A percentile compares a stretch with the other conserved stretches of the same genome.
phyloP scores from a whole-genome alignment of 2,888 invertebrate genomes.

The Sepioteuthis lessoniana region DNA sequence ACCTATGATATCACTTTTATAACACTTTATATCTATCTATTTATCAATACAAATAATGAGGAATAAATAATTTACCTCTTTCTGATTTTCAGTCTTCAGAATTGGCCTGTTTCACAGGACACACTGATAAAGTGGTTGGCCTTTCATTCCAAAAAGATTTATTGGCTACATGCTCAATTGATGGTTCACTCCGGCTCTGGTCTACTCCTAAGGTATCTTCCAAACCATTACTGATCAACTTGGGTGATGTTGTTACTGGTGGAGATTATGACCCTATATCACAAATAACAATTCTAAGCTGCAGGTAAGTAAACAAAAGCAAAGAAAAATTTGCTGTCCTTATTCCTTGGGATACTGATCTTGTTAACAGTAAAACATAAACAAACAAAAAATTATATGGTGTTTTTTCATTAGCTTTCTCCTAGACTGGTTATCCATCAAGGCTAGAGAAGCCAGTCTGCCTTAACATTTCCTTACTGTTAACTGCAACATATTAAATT shows the following conservation, averaged over 20 bases:
- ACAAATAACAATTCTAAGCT: not conserved
- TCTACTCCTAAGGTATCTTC: slow-evolving; percentile 52
- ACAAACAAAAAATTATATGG: too few species aligned
- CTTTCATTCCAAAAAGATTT: not conserved
- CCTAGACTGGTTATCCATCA: too few species aligned
- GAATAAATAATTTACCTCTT: not conserved
- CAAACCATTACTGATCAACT: not conserved
- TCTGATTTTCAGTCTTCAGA: slow-evolving; percentile 65
- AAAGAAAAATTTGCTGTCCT: not conserved
- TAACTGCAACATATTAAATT: too few species aligned
- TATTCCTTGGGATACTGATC: not conserved
- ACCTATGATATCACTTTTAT: too few species aligned
- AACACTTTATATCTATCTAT: too few species aligned
- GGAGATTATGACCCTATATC: not conserved
- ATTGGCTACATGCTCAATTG: slow-evolving; percentile 68
- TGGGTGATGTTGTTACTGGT: not conserved
- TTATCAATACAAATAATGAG: too few species aligned
- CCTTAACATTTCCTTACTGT: too few species aligned
- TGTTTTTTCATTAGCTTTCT: too few species aligned
- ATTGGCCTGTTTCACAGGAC: slow-evolving; percentile 69
- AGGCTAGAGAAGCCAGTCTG: too few species aligned
- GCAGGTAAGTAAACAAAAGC: not conserved
- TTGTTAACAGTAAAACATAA: not conserved
- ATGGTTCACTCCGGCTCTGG: slow-evolving; percentile 70
- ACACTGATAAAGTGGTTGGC: slow-evolving; percentile 69